Evolutionary conservation across 2,113 vertebrate genomes (phyloP).

Genomic region (Catagonus wagneri): DNA sequence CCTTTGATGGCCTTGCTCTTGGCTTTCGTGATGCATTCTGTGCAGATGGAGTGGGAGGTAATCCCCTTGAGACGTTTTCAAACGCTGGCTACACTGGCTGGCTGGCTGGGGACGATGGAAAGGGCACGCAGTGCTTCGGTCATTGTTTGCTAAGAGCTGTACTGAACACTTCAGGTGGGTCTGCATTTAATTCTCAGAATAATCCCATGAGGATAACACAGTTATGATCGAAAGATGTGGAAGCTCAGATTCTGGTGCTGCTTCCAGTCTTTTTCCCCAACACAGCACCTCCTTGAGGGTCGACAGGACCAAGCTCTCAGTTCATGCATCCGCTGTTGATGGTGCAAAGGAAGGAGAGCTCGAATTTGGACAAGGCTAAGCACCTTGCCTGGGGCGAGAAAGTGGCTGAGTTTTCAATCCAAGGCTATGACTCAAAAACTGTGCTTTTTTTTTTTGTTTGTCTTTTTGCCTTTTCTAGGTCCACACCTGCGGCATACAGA

Average conservation of each 20-base stretch:
- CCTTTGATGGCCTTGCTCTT: slow-evolving; percentile 5
- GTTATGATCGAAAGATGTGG: background rate
- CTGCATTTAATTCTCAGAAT: background rate
- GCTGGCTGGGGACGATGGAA: background rate
- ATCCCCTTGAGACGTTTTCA: background rate
- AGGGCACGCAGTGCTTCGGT: background rate
- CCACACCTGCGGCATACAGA: too few relatives aligned
- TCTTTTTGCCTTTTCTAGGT: too few relatives aligned
- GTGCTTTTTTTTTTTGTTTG: too few relatives aligned
- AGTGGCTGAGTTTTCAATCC: background rate
- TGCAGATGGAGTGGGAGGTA: background rate
- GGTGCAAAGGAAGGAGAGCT: background rate
- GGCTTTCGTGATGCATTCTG: slow-evolving; percentile 17
- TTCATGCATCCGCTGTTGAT: too few relatives aligned
- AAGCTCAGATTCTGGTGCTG: background rate
- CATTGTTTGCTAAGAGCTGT: background rate
- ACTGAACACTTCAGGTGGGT: background rate
- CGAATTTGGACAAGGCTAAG: background rate
- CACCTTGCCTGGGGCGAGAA: background rate
- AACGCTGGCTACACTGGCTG: background rate
- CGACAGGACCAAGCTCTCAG: background rate
- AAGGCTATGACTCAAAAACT: background rate
- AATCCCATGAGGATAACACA: background rate
- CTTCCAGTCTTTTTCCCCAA: background rate
- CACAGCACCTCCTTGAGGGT: background rate